Conservation (phyloP, 2,888 invertebrate genomes). For the Epistrophe eligans region DNA sequence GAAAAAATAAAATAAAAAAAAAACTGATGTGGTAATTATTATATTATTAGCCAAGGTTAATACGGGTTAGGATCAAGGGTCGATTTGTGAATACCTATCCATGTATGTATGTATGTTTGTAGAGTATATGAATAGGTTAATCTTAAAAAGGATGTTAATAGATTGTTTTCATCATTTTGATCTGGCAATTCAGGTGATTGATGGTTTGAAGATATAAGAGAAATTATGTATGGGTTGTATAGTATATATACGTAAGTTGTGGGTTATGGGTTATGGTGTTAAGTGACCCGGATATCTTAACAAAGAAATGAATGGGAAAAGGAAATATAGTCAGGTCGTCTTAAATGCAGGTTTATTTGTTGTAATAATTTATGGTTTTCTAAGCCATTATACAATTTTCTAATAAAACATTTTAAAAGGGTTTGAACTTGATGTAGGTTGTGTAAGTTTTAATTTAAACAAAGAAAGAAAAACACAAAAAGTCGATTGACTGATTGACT, state of each 20-base stretch:
- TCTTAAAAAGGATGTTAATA: slow-evolving; percentile 38
- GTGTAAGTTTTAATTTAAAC: background rate
- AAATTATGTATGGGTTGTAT: slow-evolving; percentile 31
- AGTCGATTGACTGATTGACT: background rate
- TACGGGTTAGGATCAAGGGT: slow-evolving; percentile 10
- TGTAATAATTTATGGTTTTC: background rate
- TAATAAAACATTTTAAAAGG: background rate
- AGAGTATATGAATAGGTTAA: slow-evolving; percentile 28
- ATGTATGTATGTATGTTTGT: background rate
- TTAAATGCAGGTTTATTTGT: background rate
- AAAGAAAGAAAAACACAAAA: background rate
- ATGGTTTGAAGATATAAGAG: slow-evolving; percentile 42
- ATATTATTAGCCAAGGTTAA: background rate
- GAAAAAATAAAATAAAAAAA: background rate
- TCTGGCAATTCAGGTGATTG: slow-evolving; percentile 56
- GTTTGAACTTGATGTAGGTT: background rate
- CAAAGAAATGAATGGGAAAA: background rate
- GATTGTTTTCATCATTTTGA: slow-evolving; percentile 46
- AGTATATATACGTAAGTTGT: background rate
- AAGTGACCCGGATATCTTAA: slow-evolving; percentile 13
- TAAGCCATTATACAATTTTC: background rate
- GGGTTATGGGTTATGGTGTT: slow-evolving; percentile 1
- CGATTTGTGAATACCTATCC: slow-evolving; percentile 1
- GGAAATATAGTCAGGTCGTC: background rate
- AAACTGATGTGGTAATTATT: background rate